phyloP scores from a whole-genome alignment of 2,113 vertebrate genomes.

The Todiramphus saurophagus region DNA sequence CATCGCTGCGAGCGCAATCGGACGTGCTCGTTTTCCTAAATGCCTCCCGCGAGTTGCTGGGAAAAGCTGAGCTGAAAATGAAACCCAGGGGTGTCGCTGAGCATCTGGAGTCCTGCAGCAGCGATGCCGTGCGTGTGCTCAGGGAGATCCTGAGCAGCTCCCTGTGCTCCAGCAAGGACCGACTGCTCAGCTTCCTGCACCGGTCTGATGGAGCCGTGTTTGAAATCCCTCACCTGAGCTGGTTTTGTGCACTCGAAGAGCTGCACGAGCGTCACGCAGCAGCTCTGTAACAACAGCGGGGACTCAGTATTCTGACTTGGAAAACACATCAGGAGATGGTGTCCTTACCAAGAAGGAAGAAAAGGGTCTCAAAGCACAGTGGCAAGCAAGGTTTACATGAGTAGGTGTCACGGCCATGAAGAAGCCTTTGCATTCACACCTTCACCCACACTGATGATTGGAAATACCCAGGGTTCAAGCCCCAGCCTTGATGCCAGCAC shows the following conservation, averaged over 20 bases:
- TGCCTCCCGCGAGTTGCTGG: not conserved
- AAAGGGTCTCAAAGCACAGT: not conserved
- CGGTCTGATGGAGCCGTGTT: accelerated
- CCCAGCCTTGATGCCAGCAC: not conserved
- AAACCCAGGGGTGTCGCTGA: not conserved
- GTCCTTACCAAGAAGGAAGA: not conserved
- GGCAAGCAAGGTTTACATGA: accelerated
- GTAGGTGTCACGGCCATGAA: accelerated
- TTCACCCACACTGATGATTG: accelerated
- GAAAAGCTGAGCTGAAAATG: not conserved
- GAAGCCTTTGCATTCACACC: not conserved
- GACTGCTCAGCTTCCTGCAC: accelerated
- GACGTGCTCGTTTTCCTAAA: not conserved
- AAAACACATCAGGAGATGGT: not conserved
- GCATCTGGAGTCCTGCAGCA: not conserved
- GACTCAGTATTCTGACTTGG: accelerated
- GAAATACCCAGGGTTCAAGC: not conserved
- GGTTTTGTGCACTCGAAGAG: not conserved
- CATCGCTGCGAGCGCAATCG: accelerated
- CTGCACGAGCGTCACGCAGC: accelerated
- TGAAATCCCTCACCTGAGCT: accelerated
- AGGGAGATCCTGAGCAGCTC: accelerated
- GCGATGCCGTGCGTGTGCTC: not conserved
- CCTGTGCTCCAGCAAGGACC: not conserved
- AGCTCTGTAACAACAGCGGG: accelerated